phyloP scores from a whole-genome alignment of 1,140 invertebrate species.

The Drosophila setifemur region DNA sequence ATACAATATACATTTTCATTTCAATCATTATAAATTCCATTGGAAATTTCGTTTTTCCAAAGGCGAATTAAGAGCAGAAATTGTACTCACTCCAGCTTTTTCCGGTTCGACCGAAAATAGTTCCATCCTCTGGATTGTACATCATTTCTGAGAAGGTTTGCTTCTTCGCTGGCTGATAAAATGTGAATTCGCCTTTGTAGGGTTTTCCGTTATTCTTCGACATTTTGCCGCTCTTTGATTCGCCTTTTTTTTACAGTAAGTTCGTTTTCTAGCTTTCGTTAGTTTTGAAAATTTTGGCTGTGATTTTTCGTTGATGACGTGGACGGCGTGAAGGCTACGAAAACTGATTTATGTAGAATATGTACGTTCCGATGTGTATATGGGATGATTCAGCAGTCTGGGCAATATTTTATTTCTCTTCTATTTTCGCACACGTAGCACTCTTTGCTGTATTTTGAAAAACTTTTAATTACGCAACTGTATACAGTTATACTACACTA shows the following conservation, averaged over 20 bases:
- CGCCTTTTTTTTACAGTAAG: conserved; percentile 25
- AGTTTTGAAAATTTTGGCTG: conserved; percentile 33
- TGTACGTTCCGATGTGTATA: conserved; percentile 13
- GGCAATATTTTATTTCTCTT: conserved; percentile 21
- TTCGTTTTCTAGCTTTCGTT: neutral
- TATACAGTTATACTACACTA: too few relatives aligned
- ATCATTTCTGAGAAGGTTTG: conserved; percentile 85
- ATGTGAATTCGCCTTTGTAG: conserved; percentile 82
- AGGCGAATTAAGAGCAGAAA: too few relatives aligned
- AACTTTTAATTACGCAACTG: conserved; percentile 49
- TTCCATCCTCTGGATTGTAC: conserved; percentile 86
- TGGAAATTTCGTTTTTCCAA: too few relatives aligned
- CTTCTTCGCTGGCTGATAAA: conserved; percentile 83
- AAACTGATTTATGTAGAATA: conserved; percentile 38
- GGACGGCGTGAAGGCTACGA: conserved; percentile 47
- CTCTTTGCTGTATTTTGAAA: conserved; percentile 28
- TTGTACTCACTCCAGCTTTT: conserved; percentile 89
- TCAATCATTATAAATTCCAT: too few relatives aligned
- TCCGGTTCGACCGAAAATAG: conserved; percentile 87
- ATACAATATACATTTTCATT: too few relatives aligned
- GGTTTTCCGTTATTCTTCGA: conserved; percentile 74
- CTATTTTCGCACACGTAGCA: conserved; percentile 31
- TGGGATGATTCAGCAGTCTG: conserved; percentile 36
- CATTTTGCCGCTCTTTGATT: conserved; percentile 54
- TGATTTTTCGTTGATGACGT: conserved; percentile 51